Percentiles rank a stretch among this genome's conserved stretches.
phyloP scores from a whole-genome alignment of 2,888 invertebrate genomes.

The Drosophila koepferae region DNA sequence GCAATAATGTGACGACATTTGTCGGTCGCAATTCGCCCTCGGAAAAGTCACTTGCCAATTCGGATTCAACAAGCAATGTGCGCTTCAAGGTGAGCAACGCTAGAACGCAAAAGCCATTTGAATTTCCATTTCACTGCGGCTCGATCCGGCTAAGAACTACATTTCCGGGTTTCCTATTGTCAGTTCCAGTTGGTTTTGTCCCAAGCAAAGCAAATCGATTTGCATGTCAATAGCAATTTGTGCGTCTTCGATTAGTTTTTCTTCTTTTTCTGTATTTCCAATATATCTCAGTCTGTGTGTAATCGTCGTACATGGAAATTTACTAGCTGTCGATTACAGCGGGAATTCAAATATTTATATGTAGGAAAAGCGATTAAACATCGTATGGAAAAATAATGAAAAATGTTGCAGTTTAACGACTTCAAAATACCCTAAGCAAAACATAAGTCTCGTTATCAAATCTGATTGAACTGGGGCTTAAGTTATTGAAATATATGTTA shows the following conservation, averaged over 20 bases:
- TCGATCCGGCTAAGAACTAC: not conserved
- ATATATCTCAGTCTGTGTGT: slow-evolving; percentile 6
- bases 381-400: slow-evolving; percentile 43
- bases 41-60: slow-evolving; percentile 84
- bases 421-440: slow-evolving; percentile 19
- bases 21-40: slow-evolving; percentile 84
- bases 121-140: slow-evolving; percentile 5
- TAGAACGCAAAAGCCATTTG: not conserved
- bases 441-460: not conserved
- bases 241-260: slow-evolving; percentile 31
- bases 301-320: slow-evolving; percentile 67
- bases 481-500: not conserved
- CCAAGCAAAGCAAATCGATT: slow-evolving; percentile 21
- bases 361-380: slow-evolving; percentile 67
- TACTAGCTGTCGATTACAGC: slow-evolving; percentile 63
- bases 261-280: not conserved
- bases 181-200: slow-evolving; percentile 9
- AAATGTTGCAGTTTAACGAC: slow-evolving; percentile 13
- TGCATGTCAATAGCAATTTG: slow-evolving; percentile 63
- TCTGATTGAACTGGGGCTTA: not conserved
- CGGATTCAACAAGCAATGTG: slow-evolving; percentile 84
- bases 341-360: slow-evolving; percentile 31
- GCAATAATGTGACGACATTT: slow-evolving; percentile 42
- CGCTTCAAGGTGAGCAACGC: slow-evolving; percentile 83
- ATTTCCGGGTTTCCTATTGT: slow-evolving; percentile 5